Conservation (phyloP, 2,888 invertebrate genomes). For the Petrolisthes cinctipes region DNA sequence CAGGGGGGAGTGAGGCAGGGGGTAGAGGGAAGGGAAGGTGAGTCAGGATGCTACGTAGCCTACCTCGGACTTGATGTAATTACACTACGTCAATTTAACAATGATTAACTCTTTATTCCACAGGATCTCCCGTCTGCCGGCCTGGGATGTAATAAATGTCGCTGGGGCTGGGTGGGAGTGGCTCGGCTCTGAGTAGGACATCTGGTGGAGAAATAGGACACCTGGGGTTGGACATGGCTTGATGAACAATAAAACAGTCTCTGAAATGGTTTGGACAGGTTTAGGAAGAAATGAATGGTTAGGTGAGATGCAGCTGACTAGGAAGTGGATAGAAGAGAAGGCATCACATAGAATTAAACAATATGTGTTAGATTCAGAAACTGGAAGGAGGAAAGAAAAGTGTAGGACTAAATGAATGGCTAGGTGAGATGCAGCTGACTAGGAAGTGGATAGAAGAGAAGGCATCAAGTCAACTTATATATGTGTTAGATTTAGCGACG, state of each 20-base stretch:
- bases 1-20: slow-evolving; percentile 4
- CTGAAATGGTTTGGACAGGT: too few relatives aligned
- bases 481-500: too few relatives aligned
- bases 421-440: too few relatives aligned
- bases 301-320: too few relatives aligned
- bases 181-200: slow-evolving; percentile 15
- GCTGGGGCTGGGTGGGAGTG: slow-evolving; percentile 18
- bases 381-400: not conserved
- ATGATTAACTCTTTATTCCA: slow-evolving; percentile 40
- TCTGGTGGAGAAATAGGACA: not conserved
- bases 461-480: too few relatives aligned
- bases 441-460: too few relatives aligned
- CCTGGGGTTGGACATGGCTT: not conserved
- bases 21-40: not conserved
- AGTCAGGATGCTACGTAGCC: not conserved
- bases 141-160: slow-evolving; percentile 24
- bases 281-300: too few relatives aligned
- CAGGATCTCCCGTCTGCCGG: slow-evolving; percentile 23
- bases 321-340: too few relatives aligned
- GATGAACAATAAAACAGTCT: not conserved
- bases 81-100: slow-evolving; percentile 35
- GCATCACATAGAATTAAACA: too few relatives aligned
- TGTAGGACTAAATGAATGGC: not conserved
- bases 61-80: slow-evolving; percentile 32
- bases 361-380: too few relatives aligned